These are phyloP conservation scores for Sphenopsis melanotis DNA, from an alignment of 2,797 vertebrate species.

Conservation along the genomic window DNA sequence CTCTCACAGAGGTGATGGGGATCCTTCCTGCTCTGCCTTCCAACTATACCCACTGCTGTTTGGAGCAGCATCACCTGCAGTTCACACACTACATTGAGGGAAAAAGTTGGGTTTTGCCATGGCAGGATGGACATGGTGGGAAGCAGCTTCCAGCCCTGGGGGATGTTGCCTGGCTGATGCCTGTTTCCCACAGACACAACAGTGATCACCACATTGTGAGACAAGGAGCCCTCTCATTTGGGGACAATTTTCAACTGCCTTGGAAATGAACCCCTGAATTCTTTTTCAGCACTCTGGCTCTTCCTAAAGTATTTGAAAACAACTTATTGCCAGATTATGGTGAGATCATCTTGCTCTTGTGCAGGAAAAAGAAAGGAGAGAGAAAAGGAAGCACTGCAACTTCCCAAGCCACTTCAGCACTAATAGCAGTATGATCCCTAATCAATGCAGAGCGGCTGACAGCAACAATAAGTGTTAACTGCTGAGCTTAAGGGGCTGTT, in stretches of 20 bases:
- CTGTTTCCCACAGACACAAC: neutral
- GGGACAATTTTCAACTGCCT: neutral
- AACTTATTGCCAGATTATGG: neutral
- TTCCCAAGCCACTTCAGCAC: neutral
- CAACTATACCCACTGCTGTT: neutral
- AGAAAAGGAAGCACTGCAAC: neutral
- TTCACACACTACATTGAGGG: neutral
- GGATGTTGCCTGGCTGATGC: neutral
- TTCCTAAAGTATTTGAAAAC: conserved; percentile 2
- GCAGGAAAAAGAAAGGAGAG: neutral
- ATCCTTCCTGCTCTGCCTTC: neutral
- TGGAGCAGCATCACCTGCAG: neutral
- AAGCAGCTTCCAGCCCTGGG: neutral
- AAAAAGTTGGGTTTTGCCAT: neutral
- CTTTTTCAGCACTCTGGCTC: neutral
- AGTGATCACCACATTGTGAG: neutral
- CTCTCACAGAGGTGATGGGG: neutral
- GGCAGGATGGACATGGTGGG: neutral
- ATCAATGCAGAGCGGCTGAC: neutral
- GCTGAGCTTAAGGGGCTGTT: neutral
- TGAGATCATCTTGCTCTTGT: neutral
- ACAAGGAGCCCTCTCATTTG: neutral
- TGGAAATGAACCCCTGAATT: neutral
- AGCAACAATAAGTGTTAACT: neutral
- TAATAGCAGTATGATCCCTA: neutral